Conservation (phyloP, 1,140 invertebrate species). For the Lordiphosa stackelbergi region DNA sequence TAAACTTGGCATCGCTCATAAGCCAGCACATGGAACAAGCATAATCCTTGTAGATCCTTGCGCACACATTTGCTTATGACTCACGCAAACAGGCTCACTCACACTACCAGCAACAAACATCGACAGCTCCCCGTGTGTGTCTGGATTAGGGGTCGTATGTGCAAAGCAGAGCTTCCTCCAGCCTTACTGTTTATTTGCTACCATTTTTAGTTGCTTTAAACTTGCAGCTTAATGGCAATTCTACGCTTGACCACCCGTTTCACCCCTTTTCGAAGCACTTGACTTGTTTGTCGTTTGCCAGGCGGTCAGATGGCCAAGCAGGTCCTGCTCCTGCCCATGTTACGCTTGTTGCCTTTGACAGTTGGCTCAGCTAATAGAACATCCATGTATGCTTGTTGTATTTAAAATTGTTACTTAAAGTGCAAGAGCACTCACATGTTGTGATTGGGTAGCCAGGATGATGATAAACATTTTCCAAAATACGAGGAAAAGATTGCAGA, state of each 20-base stretch:
- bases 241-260: conserved; percentile 47
- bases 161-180: conserved; percentile 33
- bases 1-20: conserved; percentile 65
- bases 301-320: conserved; percentile 36
- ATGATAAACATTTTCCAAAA: no score
- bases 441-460: no score
- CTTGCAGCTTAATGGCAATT: conserved; percentile 70
- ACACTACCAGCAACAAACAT: conserved; percentile 25
- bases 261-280: conserved; percentile 30
- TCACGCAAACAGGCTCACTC: conserved; percentile 29
- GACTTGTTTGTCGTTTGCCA: conserved; percentile 57
- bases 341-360: conserved; percentile 56
- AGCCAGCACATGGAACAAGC: conserved; percentile 61
- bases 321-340: conserved; percentile 28
- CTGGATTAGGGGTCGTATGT: conserved; percentile 61
- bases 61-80: conserved; percentile 69
- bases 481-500: no score
- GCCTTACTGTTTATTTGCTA: conserved; percentile 59
- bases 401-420: conserved; percentile 12
- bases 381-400: conserved; percentile 1
- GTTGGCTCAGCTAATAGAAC: conserved; percentile 41
- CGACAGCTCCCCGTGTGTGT: conserved; percentile 50
- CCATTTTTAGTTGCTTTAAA: conserved; percentile 72
- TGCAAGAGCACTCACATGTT: neutral
- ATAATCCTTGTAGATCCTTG: conserved; percentile 61